These are phyloP conservation scores for Pocillopora damicornis DNA, from an alignment of 64 coral and sea anemone species.

Conservation along the genomic window DNA sequence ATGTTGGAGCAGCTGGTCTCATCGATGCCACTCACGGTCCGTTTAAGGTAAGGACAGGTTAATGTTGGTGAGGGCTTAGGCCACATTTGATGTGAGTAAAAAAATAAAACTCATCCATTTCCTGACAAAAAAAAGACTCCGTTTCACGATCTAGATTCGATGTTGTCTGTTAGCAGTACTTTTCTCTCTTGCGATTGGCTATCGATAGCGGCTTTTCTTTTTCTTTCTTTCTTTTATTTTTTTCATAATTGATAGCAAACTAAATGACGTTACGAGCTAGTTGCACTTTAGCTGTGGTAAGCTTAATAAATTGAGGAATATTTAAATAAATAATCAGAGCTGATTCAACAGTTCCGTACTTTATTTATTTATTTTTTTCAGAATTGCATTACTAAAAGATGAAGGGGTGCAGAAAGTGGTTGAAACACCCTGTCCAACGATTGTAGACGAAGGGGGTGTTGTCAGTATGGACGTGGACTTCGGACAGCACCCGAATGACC, in stretches of 20 bases:
- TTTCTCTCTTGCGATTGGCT: too few relatives aligned
- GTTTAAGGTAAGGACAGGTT: neutral
- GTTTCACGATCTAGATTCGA: too few relatives aligned
- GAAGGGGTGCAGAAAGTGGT: neutral
- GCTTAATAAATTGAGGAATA: neutral
- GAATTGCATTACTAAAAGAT: neutral
- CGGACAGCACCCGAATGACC: neutral
- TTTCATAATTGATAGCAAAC: too few relatives aligned
- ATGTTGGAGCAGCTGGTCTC: neutral
- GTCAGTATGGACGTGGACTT: neutral
- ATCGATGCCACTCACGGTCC: neutral
- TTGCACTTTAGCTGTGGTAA: neutral
- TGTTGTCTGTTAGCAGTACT: too few relatives aligned
- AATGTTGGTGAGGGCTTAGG: neutral
- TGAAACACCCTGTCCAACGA: neutral
- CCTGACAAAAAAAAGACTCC: too few relatives aligned
- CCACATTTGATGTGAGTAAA: too few relatives aligned
- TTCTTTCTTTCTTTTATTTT: too few relatives aligned
- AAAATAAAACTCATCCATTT: neutral
- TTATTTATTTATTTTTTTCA: neutral
- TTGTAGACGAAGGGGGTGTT: neutral
- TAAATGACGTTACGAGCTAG: neutral
- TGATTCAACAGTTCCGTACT: neutral
- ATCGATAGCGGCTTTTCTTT: too few relatives aligned
- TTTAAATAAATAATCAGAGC: neutral